Evolutionary conservation across 2,888 invertebrate species (phyloP), one percentile per base, ranked within the genome.

Genomic region (Drosophila anomelani): DNA sequence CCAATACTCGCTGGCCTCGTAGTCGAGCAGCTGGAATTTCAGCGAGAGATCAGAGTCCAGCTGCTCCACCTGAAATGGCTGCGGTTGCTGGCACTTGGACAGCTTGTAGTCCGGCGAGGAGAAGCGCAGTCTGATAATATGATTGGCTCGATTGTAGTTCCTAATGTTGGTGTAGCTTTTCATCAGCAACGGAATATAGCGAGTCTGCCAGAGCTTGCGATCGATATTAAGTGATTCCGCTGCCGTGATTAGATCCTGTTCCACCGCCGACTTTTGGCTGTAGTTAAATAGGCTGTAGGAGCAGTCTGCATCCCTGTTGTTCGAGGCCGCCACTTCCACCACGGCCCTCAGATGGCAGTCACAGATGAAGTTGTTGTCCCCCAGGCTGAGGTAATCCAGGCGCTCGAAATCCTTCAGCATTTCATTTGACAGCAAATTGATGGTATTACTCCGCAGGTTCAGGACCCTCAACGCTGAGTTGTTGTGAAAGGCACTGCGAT

Each of bases 301-400:
- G 56, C 91, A 92, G 3, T 84, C 79, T 0, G 80, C 81, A 4
- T 86, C 67, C 29, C 83, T 80, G 43, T 90, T 90, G 70, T 92
- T 92, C 1, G 72, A 75, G 8, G 89, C 78, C 0, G 91, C 91
- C 23, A 91, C 78, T 41, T 94, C 93, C 39, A 94, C 92, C 10
- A 95, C 90, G n/a, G 94, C 93, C 62, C 93, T 93, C 0, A 94
- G 87, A 4, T 93, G 90, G 69, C 95, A 95, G 58, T 94, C 94
- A 80, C 95, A 95, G 0, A 94, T 91, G 23, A 95, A 93, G 9
- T 93, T 93, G 81, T 95, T 96, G 0, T 92, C 92, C 0, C 94
- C 93, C 0, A 95, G 57, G 1, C 89, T 83, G 0, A 95, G 70
- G 62, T 93, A 93, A 0, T 92, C 85, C 1, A 95, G 68, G 0